Conservation (phyloP, 2,113 vertebrate species). For the Acrocephalus kingi region DNA sequence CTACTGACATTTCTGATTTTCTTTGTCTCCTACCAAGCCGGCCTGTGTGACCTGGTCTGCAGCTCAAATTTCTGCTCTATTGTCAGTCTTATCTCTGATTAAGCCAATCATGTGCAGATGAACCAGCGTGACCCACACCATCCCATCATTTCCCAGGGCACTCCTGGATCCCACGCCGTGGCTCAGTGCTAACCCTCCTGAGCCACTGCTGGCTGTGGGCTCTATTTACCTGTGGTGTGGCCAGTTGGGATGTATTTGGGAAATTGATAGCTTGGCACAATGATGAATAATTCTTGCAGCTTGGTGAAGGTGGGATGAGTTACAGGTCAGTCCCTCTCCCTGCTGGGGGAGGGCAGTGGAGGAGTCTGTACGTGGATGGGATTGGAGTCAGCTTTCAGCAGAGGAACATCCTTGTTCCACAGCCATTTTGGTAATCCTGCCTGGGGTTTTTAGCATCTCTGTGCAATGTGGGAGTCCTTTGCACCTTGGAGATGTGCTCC, state of each 20-base stretch:
- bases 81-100: neutral
- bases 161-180: accelerated
- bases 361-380: accelerated
- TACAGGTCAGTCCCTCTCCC: neutral
- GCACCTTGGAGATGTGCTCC: neutral
- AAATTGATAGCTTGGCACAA: neutral
- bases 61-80: neutral
- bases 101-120: neutral
- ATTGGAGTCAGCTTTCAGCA: neutral
- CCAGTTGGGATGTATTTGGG: accelerated
- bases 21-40: neutral
- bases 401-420: neutral
- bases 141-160: neutral
- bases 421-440: neutral
- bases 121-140: neutral
- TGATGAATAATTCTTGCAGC: neutral
- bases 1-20: neutral
- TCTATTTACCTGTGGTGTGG: neutral
- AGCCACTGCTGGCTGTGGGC: neutral
- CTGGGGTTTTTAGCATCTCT: neutral
- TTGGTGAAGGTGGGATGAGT: neutral
- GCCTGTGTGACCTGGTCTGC: neutral
- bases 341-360: neutral
- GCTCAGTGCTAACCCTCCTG: neutral
- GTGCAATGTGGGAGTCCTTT: neutral